These are phyloP conservation scores for Augiades crinisus DNA, from an alignment of 2,888 invertebrate genomes.

Conservation along the genomic window DNA sequence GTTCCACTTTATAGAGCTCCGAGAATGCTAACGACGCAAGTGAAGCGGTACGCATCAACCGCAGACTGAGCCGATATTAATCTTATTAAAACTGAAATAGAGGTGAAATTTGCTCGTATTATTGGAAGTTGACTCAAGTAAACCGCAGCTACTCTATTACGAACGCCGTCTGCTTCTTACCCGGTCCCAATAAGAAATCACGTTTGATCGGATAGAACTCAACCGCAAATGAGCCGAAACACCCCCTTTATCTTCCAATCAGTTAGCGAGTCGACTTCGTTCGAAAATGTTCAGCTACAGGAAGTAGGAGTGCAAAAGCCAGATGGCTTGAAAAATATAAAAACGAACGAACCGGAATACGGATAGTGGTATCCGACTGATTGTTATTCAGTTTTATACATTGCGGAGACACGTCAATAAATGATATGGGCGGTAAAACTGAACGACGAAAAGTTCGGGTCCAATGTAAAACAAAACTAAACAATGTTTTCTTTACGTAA, in stretches of 20 bases:
- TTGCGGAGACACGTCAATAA: constrained; percentile 52
- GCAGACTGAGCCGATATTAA: constrained; percentile 38
- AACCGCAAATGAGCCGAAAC: constrained; percentile 76
- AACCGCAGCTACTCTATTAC: constrained; percentile 36
- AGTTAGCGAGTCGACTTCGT: constrained; percentile 60
- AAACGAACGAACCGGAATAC: constrained; percentile 68
- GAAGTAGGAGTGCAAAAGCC: constrained; percentile 48
- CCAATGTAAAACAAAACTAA: constrained; percentile 37
- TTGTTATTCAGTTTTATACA: constrained; percentile 63
- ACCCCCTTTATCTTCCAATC: constrained; percentile 74
- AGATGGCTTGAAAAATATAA: constrained; percentile 73
- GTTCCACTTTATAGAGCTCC: constrained; percentile 22
- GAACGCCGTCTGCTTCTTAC: constrained; percentile 50
- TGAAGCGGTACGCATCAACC: constrained; percentile 10
- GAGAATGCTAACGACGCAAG: constrained; percentile 22
- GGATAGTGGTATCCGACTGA: constrained; percentile 58
- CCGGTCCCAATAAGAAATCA: constrained; percentile 70
- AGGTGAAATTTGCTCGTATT: constrained; percentile 29
- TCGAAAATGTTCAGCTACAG: constrained; percentile 37
- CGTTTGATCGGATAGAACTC: constrained; percentile 62
- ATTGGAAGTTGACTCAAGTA: constrained; percentile 44
- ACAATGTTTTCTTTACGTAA: constrained; percentile 42
- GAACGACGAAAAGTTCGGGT: constrained; percentile 28
- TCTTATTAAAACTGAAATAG: constrained; percentile 48
- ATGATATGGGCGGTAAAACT: constrained; percentile 50